These are phyloP conservation scores for Caenorhabditis uteleia DNA, from an alignment of 2,888 invertebrate genomes.

Conservation along the genomic window DNA sequence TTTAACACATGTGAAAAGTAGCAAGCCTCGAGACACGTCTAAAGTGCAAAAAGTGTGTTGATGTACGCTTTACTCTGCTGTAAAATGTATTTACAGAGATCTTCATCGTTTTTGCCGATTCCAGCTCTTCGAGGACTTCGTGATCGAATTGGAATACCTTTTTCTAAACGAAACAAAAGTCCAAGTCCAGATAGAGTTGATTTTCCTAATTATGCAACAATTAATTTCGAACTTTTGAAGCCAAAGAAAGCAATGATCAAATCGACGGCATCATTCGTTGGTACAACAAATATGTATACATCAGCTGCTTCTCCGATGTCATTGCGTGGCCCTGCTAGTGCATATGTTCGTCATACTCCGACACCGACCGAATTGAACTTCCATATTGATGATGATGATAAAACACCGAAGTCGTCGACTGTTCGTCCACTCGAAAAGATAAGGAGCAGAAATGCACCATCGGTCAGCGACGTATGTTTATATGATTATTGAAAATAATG, in stretches of 20 bases:
- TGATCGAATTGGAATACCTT: constrained; percentile 19
- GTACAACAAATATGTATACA: too few relatives aligned
- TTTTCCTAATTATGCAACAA: neutral
- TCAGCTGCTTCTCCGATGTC: constrained; percentile 4
- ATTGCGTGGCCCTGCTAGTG: too few relatives aligned
- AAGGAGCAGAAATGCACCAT: neutral
- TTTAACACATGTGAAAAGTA: constrained; percentile 20
- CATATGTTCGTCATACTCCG: too few relatives aligned
- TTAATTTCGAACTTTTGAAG: too few relatives aligned
- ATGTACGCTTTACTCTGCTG: too few relatives aligned
- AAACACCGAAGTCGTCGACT: neutral
- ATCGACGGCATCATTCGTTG: too few relatives aligned
- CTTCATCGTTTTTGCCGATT: constrained; percentile 24
- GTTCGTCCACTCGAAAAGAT: neutral
- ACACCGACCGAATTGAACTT: neutral
- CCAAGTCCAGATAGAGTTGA: constrained; percentile 27
- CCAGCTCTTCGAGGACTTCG: constrained; percentile 25
- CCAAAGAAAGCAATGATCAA: too few relatives aligned
- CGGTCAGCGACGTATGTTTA: neutral
- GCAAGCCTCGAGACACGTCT: neutral
- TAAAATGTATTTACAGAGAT: too few relatives aligned
- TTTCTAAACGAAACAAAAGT: constrained; percentile 28
- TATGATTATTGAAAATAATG: neutral
- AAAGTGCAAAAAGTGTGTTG: constrained; percentile 4
- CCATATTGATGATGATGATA: neutral